phyloP scores from a whole-genome alignment of 1,140 invertebrate genomes.

The Chironomus striatipennis region DNA sequence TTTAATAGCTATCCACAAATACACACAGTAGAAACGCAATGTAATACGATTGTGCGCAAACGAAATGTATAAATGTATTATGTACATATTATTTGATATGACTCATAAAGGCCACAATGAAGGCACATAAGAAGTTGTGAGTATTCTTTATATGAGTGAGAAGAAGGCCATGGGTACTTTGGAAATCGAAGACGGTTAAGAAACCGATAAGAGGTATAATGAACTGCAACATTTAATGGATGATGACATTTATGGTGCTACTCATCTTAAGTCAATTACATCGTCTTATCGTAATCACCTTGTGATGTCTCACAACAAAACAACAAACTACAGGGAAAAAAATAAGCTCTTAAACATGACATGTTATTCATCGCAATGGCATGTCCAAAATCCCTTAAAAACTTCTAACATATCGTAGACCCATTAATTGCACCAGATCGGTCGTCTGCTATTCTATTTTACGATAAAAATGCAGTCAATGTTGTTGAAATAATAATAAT shows the following conservation, averaged over 20 bases:
- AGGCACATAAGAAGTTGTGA: neutral
- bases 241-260: neutral
- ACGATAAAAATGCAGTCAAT: neutral
- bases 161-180: neutral
- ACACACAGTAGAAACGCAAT: neutral
- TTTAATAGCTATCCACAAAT: too few relatives aligned
- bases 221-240: neutral
- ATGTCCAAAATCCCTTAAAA: neutral
- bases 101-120: neutral
- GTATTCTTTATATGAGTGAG: neutral
- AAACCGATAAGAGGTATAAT: too few relatives aligned
- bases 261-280: slow-evolving; percentile 8
- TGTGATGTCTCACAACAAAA: neutral
- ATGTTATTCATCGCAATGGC: slow-evolving; percentile 7
- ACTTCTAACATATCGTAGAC: neutral
- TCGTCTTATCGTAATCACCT: neutral
- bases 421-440: slow-evolving; percentile 6
- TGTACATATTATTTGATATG: neutral
- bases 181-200: neutral
- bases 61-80: neutral
- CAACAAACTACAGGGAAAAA: too few relatives aligned
- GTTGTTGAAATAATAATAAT: neutral
- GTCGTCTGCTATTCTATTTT: neutral
- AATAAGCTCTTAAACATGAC: too few relatives aligned
- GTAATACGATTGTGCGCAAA: neutral